Evolutionary conservation across 2,113 vertebrate species (phyloP), one percentile per base, ranked within the genome.

Genomic region (Mohoua ochrocephala): DNA sequence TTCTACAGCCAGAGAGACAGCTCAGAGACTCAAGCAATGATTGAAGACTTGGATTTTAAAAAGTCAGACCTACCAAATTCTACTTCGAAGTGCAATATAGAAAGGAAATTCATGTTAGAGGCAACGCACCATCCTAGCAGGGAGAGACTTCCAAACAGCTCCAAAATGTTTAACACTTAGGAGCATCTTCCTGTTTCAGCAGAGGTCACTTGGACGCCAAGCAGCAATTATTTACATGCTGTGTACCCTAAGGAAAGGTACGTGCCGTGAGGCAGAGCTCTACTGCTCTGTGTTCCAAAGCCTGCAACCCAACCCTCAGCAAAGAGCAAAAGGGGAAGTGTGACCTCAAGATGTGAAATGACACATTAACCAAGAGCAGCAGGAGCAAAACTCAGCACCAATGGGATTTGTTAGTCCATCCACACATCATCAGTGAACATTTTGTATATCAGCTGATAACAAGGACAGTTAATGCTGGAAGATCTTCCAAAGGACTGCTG

Each of bases 401-500:
- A 47, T 98, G 86, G 97, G 97, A 68, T 98, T 98, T 53, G 93
- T 93, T 65, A 98, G 97, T 4, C 97, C 96, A 37, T 64, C 95
- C 13, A 95, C 91, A 13, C 98, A 99, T 39, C 98, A 14, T 98
- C 97, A 28, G 97, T 97, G 0, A 98, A 98, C 22, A 97, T 97
- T 28, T 97, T 98, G 47, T 93, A 98, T 30, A 96, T 99, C 92
- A 99, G 97, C 93, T 99, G 98, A 98, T 95, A 98, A 41, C 98
- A 0, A 98, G 98, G 73, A 99, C 98, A 57, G 99, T 98, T 35
- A 98, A 98, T 81, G 97, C 98, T 6, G 84, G 97, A 1, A 98
- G 98, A 35, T 98, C 98, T 47, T 99, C 98, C 89, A 99, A 99
- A 11, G 98, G 98, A 39, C 98, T 98, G 49, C 28, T 44, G 9